Evolutionary conservation across 1,140 invertebrate species (phyloP), one percentile per base, ranked within the genome.

Genomic region (Leptestheria dahalacensis): DNA sequence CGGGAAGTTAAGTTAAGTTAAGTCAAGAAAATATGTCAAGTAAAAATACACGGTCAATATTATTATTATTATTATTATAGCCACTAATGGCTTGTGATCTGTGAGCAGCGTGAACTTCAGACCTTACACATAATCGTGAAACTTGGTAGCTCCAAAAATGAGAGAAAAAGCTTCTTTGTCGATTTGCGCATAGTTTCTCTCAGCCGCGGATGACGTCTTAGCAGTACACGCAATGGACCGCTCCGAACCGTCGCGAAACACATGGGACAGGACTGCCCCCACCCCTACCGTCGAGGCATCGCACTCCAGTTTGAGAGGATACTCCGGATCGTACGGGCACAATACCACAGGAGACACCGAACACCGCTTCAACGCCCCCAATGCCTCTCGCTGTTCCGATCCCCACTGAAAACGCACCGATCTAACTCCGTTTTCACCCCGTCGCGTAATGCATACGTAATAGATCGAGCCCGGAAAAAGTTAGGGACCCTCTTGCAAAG

Each of bases 101-200:
- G 74, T 77, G 20, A 68, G 48, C 21, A 77, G 64, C 3, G 63
- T 63, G 55, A 78, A 74, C 24, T 67, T 60, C 9, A 67, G 61
- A 6, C 71, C 73, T 60, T 68, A 74, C 10, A 77, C 55, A 62
- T 75, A 79, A 51, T 78, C 65, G 59, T 78, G 72, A 64, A 78
- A 71, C 60, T 68, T 70, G 26, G 67, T 61, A 0, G 70, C 41
- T 64, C 52, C 49, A 51, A 51, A 51, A 10, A 61, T 61, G 21
- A 61, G 62, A 10, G 60, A 20, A 10, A 28, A 23, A 12, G 28
- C 61, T 63, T 63, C 62, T 52, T 59, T 63, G 18, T 63, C 62
- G 26, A 63, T 61, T 57, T 63, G 61, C 26, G 62, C 57, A 29
- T 64, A 64, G 21, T 55, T 65, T 24, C 56, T n/a, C 41, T 64